Conservation (phyloP, 2,888 invertebrate genomes). For the Idaea aversata region DNA sequence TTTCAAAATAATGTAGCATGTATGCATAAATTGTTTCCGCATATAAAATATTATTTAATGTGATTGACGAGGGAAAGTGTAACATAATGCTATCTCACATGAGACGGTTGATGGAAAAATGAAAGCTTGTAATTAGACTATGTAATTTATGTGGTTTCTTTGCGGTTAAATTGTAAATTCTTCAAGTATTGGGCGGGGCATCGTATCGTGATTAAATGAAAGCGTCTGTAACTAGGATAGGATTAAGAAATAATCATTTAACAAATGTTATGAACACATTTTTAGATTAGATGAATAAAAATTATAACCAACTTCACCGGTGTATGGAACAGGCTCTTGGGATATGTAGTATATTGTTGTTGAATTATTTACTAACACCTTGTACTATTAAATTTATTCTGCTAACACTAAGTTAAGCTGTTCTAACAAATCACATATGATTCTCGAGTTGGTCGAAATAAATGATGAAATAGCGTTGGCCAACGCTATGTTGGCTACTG, state of each 20-base stretch:
- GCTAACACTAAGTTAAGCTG: too few species aligned
- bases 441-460: too few species aligned
- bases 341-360: too few species aligned
- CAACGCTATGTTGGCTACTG: too few species aligned
- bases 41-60: slow-evolving; percentile 5
- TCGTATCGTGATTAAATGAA: slow-evolving; percentile 18
- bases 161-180: slow-evolving; percentile 41
- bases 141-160: slow-evolving; percentile 43
- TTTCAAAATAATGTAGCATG: neutral
- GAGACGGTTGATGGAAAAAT: slow-evolving; percentile 39
- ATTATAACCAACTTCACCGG: too few species aligned
- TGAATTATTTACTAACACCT: too few species aligned
- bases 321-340: too few species aligned
- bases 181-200: slow-evolving; percentile 11
- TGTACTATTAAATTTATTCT: too few species aligned
- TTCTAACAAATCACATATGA: too few species aligned
- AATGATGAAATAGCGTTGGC: too few species aligned
- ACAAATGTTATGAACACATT: neutral
- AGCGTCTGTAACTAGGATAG: neutral
- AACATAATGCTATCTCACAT: slow-evolving; percentile 16
- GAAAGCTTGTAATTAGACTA: slow-evolving; percentile 53
- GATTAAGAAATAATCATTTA: neutral
- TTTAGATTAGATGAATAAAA: neutral
- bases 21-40: slow-evolving; percentile 7
- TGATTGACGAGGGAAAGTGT: slow-evolving; percentile 21